Conservation (phyloP, 2,113 vertebrate species). For the Galeopterus variegatus region DNA sequence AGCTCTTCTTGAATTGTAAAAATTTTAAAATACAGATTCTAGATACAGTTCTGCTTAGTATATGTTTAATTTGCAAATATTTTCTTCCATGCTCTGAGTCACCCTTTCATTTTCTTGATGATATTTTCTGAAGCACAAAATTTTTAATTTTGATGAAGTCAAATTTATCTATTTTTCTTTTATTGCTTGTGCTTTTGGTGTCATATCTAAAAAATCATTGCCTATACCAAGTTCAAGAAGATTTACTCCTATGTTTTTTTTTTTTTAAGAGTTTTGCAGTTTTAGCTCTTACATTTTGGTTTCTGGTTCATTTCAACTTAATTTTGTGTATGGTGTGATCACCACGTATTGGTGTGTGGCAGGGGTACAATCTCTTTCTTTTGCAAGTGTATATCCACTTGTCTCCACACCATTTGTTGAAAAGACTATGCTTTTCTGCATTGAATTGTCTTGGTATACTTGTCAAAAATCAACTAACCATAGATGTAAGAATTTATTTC, state of each 20-base stretch:
- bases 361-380: neutral
- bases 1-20: neutral
- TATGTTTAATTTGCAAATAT: slow-evolving; percentile 21
- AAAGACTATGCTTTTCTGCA: neutral
- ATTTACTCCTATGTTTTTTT: slow-evolving; percentile 25
- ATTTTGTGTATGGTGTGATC: neutral
- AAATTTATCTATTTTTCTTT: slow-evolving; percentile 15
- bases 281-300: slow-evolving; percentile 6
- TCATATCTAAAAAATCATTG: neutral
- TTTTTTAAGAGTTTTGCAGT: neutral
- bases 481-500: slow-evolving; percentile 6
- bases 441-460: neutral
- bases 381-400: neutral
- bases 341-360: neutral
- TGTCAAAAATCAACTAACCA: slow-evolving; percentile 34
- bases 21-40: neutral
- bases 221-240: neutral
- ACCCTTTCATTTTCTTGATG: neutral
- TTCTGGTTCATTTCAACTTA: neutral
- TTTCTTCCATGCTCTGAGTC: neutral
- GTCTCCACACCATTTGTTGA: neutral
- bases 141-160: slow-evolving; percentile 3
- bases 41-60: neutral
- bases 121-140: neutral
- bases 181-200: neutral